A percentile compares a stretch with the other conserved stretches of the same genome.
Evolutionary conservation across 2,888 invertebrate genomes (phyloP).

Genomic region (Ectemnius lituratus): DNA sequence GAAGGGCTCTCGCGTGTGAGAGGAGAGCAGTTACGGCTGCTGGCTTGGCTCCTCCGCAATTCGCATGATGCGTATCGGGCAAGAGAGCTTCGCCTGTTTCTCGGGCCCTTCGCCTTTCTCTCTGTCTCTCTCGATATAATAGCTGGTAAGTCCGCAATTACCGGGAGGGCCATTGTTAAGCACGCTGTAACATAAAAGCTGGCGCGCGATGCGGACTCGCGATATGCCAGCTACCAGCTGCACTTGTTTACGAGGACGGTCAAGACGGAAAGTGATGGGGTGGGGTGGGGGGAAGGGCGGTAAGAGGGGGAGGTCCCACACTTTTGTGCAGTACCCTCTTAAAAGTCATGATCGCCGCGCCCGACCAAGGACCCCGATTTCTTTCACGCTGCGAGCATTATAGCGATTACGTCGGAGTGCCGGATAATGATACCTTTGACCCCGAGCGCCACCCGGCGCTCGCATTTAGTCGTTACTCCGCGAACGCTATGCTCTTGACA

Average conservation of each 20-base stretch:
- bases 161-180: constrained; percentile 34
- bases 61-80: too few relatives aligned
- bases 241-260: constrained; percentile 41
- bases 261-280: constrained; percentile 1
- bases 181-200: constrained; percentile 43
- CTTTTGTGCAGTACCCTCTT: constrained; percentile 24
- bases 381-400: not conserved
- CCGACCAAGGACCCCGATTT: not conserved
- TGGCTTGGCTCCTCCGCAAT: too few relatives aligned
- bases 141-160: constrained; percentile 54
- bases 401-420: too few relatives aligned
- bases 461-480: too few relatives aligned
- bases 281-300: too few relatives aligned
- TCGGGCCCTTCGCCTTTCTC: constrained; percentile 16
- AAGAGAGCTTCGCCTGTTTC: constrained; percentile 28
- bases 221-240: constrained; percentile 32
- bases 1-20: too few relatives aligned
- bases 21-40: too few relatives aligned
- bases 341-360: constrained; percentile 35
- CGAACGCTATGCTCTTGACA: too few relatives aligned
- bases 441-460: too few relatives aligned
- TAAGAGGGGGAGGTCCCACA: not conserved
- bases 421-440: too few relatives aligned
- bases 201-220: constrained; percentile 39
- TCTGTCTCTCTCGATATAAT: constrained; percentile 20